Evolutionary conservation across 92 coral and sea anemone genomes (phyloP).

Genomic region (Paramuricea clavata): DNA sequence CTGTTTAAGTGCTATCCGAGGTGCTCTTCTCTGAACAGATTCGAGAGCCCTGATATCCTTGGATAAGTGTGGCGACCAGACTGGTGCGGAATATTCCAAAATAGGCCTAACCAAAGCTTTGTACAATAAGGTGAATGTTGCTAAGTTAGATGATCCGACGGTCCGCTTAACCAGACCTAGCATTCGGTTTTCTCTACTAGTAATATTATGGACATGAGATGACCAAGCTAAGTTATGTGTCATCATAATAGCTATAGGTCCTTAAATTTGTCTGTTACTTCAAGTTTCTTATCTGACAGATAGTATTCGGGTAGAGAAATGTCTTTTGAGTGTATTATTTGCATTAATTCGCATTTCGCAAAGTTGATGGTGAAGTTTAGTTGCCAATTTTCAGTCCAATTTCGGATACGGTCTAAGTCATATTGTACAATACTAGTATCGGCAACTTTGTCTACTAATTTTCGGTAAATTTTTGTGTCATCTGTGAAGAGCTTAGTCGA

Average conservation of each 20-base stretch:
- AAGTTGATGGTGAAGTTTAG: no score
- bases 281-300: no score
- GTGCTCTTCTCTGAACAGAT: slow-evolving; percentile 60
- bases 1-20: slow-evolving; percentile 25
- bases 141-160: slow-evolving; percentile 51
- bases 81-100: slow-evolving; percentile 57
- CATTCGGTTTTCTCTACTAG: slow-evolving; percentile 54
- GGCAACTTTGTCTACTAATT: no score
- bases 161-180: slow-evolving; percentile 51
- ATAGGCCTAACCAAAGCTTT: slow-evolving; percentile 56
- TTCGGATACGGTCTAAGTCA: no score
- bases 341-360: no score
- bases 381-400: no score
- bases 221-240: background rate
- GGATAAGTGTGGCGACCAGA: slow-evolving; percentile 61
- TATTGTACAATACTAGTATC: no score
- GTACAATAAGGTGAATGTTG: slow-evolving; percentile 49
- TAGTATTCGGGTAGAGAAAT: slow-evolving; percentile 18
- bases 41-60: slow-evolving; percentile 57
- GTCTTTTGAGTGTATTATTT: slow-evolving; percentile 25
- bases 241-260: background rate
- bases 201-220: background rate
- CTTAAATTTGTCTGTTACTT: no score
- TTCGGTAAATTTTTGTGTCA: no score
- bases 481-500: no score